Base-by-base conservation (phyloP, 2,797 vertebrate species). In the Takifugu ocellatus region DNA sequence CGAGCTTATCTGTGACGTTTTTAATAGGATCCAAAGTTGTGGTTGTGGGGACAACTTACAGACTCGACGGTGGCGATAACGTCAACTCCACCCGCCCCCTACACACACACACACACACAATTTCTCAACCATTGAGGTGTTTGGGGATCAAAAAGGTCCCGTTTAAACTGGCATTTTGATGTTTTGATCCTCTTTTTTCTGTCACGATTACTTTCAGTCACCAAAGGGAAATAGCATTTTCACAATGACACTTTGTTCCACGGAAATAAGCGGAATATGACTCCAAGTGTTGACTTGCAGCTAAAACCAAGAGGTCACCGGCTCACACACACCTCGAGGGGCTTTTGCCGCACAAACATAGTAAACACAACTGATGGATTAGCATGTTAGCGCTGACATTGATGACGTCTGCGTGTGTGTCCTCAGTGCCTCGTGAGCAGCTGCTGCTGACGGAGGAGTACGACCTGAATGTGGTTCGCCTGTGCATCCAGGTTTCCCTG, bases 401-500 rank as follows among this genome's bases (percentile, higher is more conserved):
- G 26, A 1, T 78, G 52, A 57, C 49, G 49, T 59, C 12, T 61
- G 6, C 71, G 24, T 72, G 45, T 49, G 58, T 70, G 47, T 52
- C 56, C 55, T 15, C 83, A 99, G 97, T 98, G 68, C 88, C 94
- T 1, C 92, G 91, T 53, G 94, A 96, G 55, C 93, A 97, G 87
- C 88, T 98, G 66, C 84, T 96, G 78, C 94, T 95, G 82, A 92
- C 94, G 0, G 97, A 99, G 52, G 95, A 97, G 56, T 98, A 96
- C 0, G 94, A 99, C 79, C 87, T 99, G 80, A 99, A 98, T 5
- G 97, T 98, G 12, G 97, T 99, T 24, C 94, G 97, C 8, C 91
- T 99, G 43, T 99, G 97, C 72, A 98, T 98, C 85, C 96, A 99
- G 77, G 95, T 96, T 16, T 94, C 90, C 78, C 91, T 99, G 10